Base-by-base conservation (phyloP, 2,888 invertebrate species). In the Aproaerema taeniolella region DNA sequence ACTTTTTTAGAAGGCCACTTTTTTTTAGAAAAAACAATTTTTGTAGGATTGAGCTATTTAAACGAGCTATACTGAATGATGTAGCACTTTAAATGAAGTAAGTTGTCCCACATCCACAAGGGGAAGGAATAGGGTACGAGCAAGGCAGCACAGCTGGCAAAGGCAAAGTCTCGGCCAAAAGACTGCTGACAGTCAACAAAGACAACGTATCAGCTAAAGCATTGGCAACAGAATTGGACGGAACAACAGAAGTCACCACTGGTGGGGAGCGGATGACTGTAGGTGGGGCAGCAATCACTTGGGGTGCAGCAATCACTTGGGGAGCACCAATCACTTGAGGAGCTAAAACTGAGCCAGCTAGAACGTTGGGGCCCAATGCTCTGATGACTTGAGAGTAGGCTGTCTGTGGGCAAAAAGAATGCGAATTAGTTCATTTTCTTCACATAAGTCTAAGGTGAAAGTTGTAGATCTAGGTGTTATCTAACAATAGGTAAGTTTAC, bases 201-300 rank as follows among this genome's bases (percentile, higher is more conserved):
- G 78, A 74, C 0, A 83, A 55, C 0, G 81, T 80, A 15, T 83
- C 82, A 26, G 77, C 81, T 0, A 83, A 43, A 9, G 57, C 68
- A 11, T 58, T 62, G 8, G 78, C 78, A 0, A 82, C 69, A 1
- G 29, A 15, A 17, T 11, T 16, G 9, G 37, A 29, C 29, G 17
- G 29, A 6, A 35, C 35, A 7, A 28, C 28, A n/a, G n/a, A n/a
- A n/a, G n/a, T n/a, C n/a, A n/a, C n/a, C 9, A 28, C 10, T n/a
- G n/a, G 4, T 1, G 67, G 60, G 24, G 61, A 55, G 4, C 58
- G 43, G 1, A 58, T 61, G 1, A 66, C 39, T 0, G 64, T 26
- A 0, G 58, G 51, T 2, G 62, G 29, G 5, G 48, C 28, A n/a
- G 46, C 25, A 2, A 47, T 38, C n/a, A 45, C 30, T 2, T 33